phyloP scores from a whole-genome alignment of 2,888 invertebrate species.

The Torymus tubicola region DNA sequence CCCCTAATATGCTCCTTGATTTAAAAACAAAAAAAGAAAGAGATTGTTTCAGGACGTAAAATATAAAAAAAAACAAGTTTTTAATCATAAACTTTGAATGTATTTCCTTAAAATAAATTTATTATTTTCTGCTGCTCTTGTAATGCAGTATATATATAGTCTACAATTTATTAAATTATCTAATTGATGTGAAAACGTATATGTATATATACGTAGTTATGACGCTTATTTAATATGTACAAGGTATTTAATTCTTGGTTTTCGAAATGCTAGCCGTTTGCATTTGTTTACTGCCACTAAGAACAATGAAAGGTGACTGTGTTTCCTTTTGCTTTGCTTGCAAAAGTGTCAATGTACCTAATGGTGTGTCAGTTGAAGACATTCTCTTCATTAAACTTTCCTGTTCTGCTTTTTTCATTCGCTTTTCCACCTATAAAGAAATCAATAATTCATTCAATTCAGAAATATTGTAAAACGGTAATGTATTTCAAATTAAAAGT shows the following conservation, averaged over 20 bases:
- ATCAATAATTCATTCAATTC: too few species aligned
- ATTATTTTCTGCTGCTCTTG: neutral
- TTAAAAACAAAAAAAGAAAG: neutral
- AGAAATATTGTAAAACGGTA: too few species aligned
- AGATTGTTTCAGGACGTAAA: too few species aligned
- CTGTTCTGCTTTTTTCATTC: conserved; percentile 95
- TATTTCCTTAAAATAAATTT: conserved; percentile 1
- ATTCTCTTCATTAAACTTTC: conserved; percentile 98
- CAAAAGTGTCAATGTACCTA: conserved; percentile 95
- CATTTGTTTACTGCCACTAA: conserved; percentile 91
- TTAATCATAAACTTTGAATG: neutral
- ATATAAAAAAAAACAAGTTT: too few species aligned
- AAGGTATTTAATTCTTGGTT: conserved; percentile 68
- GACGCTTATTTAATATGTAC: conserved; percentile 36
- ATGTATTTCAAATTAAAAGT: too few species aligned
- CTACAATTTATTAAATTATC: conserved; percentile 4
- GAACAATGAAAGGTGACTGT: conserved; percentile 93
- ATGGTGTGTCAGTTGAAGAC: conserved; percentile 98
- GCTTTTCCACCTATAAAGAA: conserved; percentile 85
- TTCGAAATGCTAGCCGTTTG: conserved; percentile 77
- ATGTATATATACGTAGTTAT: neutral
- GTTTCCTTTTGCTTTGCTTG: conserved; percentile 97
- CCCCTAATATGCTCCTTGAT: conserved; percentile 1
- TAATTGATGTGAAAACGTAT: conserved; percentile 11
- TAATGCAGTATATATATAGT: conserved; percentile 14